These are phyloP conservation scores for Mantis religiosa DNA, from an alignment of 2,888 invertebrate genomes.

Conservation along the genomic window DNA sequence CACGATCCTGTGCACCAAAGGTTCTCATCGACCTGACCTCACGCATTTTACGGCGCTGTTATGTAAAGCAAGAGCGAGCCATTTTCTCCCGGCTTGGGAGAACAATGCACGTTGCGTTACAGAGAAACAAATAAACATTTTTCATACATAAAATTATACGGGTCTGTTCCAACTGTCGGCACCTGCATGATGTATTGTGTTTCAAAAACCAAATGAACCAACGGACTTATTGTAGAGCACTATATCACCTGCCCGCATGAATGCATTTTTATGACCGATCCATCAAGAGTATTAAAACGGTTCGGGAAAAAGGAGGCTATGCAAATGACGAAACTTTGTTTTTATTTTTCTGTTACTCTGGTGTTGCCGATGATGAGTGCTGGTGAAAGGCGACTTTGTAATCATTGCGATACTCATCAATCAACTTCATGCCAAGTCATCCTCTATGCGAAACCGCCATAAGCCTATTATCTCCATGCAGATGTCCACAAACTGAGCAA, in stretches of 20 bases:
- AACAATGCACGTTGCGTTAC: not conserved
- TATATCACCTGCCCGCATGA: conserved; percentile 4
- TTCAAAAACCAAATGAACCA: conserved; percentile 1
- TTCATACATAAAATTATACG: conserved; percentile 16
- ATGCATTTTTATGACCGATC: conserved; percentile 3
- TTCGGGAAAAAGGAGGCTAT: not conserved
- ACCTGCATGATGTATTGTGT: conserved; percentile 3
- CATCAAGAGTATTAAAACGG: not conserved
- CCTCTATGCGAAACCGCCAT: not conserved
- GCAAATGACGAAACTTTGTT: not conserved
- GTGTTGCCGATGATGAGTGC: not conserved
- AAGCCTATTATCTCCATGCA: not conserved
- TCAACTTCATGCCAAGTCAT: not conserved
- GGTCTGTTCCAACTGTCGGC: conserved; percentile 7
- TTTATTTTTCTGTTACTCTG: not conserved
- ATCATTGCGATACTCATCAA: not conserved
- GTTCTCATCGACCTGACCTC: not conserved
- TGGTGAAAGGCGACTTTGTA: not conserved
- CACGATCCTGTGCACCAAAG: not conserved
- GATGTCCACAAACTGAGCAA: not conserved
- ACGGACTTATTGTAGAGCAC: not conserved
- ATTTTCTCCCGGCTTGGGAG: not conserved
- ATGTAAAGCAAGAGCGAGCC: not conserved
- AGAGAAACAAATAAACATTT: conserved; percentile 10
- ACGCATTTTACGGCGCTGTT: not conserved